Evolutionary conservation across 2,797 vertebrate species (phyloP), one percentile per base, ranked within the genome.

Genomic region (Anabacerthia variegaticeps): DNA sequence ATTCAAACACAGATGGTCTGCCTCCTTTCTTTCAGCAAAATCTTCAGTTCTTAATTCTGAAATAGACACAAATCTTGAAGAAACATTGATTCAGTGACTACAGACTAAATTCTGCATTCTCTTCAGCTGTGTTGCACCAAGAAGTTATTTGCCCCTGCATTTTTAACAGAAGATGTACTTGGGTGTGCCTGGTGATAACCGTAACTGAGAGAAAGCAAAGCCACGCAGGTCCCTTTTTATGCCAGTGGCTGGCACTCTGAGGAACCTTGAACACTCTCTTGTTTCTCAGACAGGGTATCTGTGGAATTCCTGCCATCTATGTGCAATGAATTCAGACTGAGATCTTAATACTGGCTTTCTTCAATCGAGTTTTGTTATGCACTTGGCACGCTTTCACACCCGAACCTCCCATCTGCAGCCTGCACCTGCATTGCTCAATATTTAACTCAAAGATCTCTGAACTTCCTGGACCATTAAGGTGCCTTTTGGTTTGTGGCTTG

Each of bases 311-410:
- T 90, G 68, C 83, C 94, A 78, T 93, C 95, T 95, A 51, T 93
- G 93, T 96, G 96, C 94, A 84, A 56, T 14, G 94, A 94, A 94
- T 96, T 96, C 48, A 83, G 89, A 77, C 96, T 90, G 84, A 93
- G 84, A 81, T 93, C 92, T 96, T 92, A 92, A 95, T 95, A 85
- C 93, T 97, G 97, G 97, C 97, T 97, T 97, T 97, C 92, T 97
- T 98, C 97, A 97, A 91, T 96, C 62, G 95, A 93, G 91, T 96
- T 97, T 97, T 98, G 97, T 97, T 96, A 77, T 41, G 52, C 59
- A 39, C 85, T 96, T 97, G 98, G 97, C 97, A 75, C 32, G 46
- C 77, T 96, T 94, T 97, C 92, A 95, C 93, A 92, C 77, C 89
- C 55, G 15, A 92, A 81, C 95, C 95, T 97, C 95, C 97, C 96